Conservation (phyloP, 30 jellyfish, hydroid and myxozoan genomes). For the Haliclystus octoradiatus region DNA sequence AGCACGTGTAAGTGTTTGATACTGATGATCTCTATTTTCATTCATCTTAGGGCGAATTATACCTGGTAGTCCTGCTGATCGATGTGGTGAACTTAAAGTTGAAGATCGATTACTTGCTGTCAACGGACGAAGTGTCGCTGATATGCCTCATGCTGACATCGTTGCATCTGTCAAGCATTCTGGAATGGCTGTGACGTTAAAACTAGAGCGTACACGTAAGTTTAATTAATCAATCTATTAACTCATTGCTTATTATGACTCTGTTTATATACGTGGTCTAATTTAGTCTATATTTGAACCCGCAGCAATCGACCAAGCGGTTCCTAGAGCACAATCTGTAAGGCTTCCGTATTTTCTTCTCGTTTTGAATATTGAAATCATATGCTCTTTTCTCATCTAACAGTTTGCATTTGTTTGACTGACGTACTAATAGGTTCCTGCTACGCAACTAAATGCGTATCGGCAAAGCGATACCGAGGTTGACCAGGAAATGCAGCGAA, state of each 20-base stretch:
- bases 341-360: no score
- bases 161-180: conserved; percentile 91
- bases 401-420: no score
- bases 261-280: no score
- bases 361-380: no score
- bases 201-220: conserved; percentile 64
- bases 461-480: conserved; percentile 1
- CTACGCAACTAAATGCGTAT: neutral
- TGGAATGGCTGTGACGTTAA: conserved; percentile 50
- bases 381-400: no score
- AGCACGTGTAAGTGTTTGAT: neutral
- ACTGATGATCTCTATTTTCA: neutral
- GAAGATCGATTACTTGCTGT: conserved; percentile 75
- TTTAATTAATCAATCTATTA: no score
- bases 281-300: no score
- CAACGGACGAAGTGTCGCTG: conserved; percentile 64
- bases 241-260: neutral
- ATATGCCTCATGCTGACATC: conserved; percentile 63
- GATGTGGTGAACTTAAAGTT: conserved; percentile 78
- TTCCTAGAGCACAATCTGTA: no score
- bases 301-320: no score
- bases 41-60: conserved; percentile 71
- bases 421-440: neutral
- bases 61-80: conserved; percentile 94
- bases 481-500: conserved; percentile 2